phyloP scores from a whole-genome alignment of 2,797 vertebrate genomes.

The Notolepis coatsorum region DNA sequence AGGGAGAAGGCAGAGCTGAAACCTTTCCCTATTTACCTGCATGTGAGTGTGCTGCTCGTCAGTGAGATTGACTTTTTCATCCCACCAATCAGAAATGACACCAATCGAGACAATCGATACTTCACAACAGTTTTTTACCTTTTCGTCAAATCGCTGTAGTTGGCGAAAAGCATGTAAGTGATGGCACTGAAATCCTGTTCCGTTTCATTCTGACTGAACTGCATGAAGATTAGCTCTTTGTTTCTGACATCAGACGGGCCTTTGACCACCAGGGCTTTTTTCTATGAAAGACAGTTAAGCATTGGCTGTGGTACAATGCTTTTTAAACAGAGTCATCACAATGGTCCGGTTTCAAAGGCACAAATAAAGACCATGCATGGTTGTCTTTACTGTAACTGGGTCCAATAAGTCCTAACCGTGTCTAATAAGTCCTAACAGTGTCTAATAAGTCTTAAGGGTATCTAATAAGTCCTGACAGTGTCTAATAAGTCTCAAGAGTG shows the following conservation, averaged over 20 bases:
- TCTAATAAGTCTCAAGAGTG: too few species aligned
- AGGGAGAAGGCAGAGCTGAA: not conserved
- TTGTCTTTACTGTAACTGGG: not conserved
- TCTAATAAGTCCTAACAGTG: not conserved
- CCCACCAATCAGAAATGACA: not conserved
- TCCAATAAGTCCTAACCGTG: not conserved
- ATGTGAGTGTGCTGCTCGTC: not conserved
- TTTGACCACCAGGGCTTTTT: constrained; percentile 88
- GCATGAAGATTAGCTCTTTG: constrained; percentile 93
- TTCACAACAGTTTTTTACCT: constrained; percentile 78
- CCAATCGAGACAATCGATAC: not conserved
- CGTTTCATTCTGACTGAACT: constrained; percentile 92
- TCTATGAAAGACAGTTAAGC: constrained; percentile 68
- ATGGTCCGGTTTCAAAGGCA: not conserved
- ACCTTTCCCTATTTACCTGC: not conserved
- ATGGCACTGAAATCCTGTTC: constrained; percentile 96
- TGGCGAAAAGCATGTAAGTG: constrained; percentile 94
- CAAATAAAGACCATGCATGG: not conserved
- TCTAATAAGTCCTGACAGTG: too few species aligned
- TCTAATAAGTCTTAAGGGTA: too few species aligned
- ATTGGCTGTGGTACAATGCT: too few species aligned
- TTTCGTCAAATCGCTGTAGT: constrained; percentile 84
- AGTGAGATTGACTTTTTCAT: too few species aligned
- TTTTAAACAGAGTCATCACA: too few species aligned
- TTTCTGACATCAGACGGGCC: constrained; percentile 92